These are phyloP conservation scores for Squalus acanthias DNA, from an alignment of 2,797 vertebrate genomes.

Conservation along the genomic window DNA sequence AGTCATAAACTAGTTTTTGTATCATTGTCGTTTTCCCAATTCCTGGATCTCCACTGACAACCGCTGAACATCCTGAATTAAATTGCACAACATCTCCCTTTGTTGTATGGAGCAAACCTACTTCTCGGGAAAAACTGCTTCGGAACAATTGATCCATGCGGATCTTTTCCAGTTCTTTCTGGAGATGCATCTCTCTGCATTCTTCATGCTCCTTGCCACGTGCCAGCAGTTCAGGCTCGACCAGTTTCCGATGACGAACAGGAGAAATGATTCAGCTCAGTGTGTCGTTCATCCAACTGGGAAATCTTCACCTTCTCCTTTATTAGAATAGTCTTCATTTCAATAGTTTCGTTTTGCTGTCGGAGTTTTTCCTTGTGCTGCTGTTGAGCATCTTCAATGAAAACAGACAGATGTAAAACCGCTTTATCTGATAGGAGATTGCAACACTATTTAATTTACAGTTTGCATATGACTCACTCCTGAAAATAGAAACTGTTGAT, in stretches of 20 bases:
- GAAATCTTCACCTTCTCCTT: not conserved
- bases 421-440: not conserved
- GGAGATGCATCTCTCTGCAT: not conserved
- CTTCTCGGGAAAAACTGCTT: not conserved
- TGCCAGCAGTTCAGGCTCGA: not conserved
- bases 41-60: not conserved
- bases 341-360: not conserved
- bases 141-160: not conserved
- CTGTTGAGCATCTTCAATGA: not conserved
- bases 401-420: not conserved
- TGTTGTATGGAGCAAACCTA: not conserved
- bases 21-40: not conserved
- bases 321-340: not conserved
- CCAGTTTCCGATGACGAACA: not conserved
- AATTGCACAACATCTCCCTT: too few species aligned
- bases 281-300: not conserved
- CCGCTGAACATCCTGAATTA: not conserved
- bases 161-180: not conserved
- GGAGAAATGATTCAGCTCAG: not conserved
- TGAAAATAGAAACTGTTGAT: not conserved
- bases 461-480: not conserved
- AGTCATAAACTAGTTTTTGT: slow-evolving; percentile 9
- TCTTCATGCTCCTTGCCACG: not conserved
- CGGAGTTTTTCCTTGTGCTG: not conserved
- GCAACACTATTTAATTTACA: not conserved